These are phyloP conservation scores for Lepisosteus oculatus DNA, from an alignment of 2,113 vertebrate genomes.

Conservation along the genomic window DNA sequence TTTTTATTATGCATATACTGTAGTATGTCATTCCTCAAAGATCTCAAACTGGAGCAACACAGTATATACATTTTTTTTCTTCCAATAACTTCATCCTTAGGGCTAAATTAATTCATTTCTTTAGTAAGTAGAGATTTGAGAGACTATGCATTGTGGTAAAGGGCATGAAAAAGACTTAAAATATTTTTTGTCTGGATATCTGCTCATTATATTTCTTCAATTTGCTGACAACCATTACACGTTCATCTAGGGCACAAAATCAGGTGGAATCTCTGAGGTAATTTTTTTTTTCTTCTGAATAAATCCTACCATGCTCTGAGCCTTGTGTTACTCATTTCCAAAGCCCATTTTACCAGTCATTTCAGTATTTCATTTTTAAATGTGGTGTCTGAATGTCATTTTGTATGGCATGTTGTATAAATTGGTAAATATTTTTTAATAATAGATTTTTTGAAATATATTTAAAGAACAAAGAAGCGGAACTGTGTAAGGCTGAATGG, in stretches of 20 bases:
- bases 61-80: neutral
- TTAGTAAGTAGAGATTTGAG: constrained; percentile 37
- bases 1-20: constrained; percentile 34
- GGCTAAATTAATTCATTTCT: constrained; percentile 35
- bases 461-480: too few relatives aligned
- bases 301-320: constrained; percentile 30
- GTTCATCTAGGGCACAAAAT: constrained; percentile 34
- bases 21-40: constrained; percentile 21
- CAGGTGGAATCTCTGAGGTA: constrained; percentile 34
- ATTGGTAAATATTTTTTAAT: too few relatives aligned
- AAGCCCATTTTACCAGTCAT: too few relatives aligned
- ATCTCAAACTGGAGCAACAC: neutral
- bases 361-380: too few relatives aligned
- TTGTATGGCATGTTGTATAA: too few relatives aligned
- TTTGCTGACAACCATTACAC: constrained; percentile 50
- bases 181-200: constrained; percentile 12
- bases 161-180: constrained; percentile 27
- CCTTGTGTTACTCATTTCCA: too few relatives aligned
- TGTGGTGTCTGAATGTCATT: too few relatives aligned
- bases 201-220: constrained; percentile 15
- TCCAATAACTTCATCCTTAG: constrained; percentile 26
- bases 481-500: too few relatives aligned
- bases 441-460: too few relatives aligned
- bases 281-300: constrained; percentile 34
- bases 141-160: constrained; percentile 10